These are phyloP conservation scores for Perca schrenkii DNA, from an alignment of 2,113 vertebrate species.

Conservation along the genomic window DNA sequence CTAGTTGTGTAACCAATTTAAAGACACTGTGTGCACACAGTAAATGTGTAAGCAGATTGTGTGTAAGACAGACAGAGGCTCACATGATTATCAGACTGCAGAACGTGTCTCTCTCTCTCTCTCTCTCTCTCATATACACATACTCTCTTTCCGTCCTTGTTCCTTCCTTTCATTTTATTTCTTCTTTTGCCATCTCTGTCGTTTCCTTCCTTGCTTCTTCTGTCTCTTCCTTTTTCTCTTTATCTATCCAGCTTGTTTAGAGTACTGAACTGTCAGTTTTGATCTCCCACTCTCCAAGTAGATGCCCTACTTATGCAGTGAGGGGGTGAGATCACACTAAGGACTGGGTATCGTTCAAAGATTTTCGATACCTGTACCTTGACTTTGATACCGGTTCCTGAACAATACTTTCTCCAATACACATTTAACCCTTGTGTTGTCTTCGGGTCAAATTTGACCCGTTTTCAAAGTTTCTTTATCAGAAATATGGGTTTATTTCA, in stretches of 20 bases:
- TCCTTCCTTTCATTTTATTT: neutral
- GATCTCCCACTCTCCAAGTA: slow-evolving; percentile 50
- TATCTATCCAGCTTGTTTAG: slow-evolving; percentile 24
- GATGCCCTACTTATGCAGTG: slow-evolving; percentile 54
- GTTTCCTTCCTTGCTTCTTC: neutral
- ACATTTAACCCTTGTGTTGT: too few relatives aligned
- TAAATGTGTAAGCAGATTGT: slow-evolving; percentile 24
- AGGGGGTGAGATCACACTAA: slow-evolving; percentile 12
- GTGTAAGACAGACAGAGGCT: slow-evolving; percentile 19
- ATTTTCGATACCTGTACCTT: too few relatives aligned
- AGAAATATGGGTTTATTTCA: too few relatives aligned
- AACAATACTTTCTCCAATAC: too few relatives aligned
- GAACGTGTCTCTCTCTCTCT: neutral
- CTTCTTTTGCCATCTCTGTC: neutral
- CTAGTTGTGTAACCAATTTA: slow-evolving; percentile 47
- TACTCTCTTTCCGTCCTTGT: neutral
- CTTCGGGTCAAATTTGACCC: too few relatives aligned
- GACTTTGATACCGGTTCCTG: too few relatives aligned
- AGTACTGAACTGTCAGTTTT: slow-evolving; percentile 58
- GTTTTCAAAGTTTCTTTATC: too few relatives aligned
- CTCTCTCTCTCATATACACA: neutral
- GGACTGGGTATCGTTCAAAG: too few relatives aligned
- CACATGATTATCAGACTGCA: slow-evolving; percentile 38
- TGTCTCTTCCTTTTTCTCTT: neutral
- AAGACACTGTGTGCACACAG: slow-evolving; percentile 11